Evolutionary conservation across 2,797 vertebrate species (phyloP).

Genomic region (Sphenopsis melanotis): DNA sequence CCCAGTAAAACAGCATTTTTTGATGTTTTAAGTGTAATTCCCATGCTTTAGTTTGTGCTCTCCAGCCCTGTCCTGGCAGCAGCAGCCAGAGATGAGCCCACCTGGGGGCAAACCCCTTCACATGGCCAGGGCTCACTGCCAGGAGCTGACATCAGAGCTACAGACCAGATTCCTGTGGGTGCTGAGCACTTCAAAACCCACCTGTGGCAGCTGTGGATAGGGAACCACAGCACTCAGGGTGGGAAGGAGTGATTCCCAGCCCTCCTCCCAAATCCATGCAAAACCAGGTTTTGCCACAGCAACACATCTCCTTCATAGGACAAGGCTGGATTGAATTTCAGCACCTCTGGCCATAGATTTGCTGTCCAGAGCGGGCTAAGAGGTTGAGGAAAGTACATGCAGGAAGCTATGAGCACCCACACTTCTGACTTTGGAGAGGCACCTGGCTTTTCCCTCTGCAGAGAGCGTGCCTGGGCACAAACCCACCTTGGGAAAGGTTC

Average conservation of each 20-base stretch:
- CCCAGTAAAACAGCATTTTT: not conserved
- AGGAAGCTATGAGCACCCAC: not conserved
- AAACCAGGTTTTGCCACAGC: not conserved
- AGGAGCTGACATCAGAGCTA: not conserved
- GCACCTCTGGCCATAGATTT: not conserved
- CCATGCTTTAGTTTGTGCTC: not conserved
- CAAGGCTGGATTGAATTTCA: not conserved
- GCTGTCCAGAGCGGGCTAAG: not conserved
- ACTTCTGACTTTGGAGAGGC: not conserved
- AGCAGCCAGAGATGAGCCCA: not conserved
- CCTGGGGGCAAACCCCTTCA: not conserved
- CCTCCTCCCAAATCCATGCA: not conserved
- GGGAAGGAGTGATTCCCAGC: not conserved
- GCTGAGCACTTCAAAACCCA: not conserved
- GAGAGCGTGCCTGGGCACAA: not conserved
- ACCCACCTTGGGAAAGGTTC: not conserved
- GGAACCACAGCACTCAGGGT: not conserved
- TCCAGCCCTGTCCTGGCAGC: not conserved
- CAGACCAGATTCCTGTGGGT: accelerated
- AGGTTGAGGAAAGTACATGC: not conserved
- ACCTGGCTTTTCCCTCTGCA: not conserved
- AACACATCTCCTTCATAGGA: not conserved
- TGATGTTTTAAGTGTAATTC: not conserved
- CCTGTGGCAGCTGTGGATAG: not conserved
- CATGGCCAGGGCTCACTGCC: not conserved